Evolutionary conservation across 2,797 vertebrate species (phyloP).

Genomic region (Garrulus glandarius): DNA sequence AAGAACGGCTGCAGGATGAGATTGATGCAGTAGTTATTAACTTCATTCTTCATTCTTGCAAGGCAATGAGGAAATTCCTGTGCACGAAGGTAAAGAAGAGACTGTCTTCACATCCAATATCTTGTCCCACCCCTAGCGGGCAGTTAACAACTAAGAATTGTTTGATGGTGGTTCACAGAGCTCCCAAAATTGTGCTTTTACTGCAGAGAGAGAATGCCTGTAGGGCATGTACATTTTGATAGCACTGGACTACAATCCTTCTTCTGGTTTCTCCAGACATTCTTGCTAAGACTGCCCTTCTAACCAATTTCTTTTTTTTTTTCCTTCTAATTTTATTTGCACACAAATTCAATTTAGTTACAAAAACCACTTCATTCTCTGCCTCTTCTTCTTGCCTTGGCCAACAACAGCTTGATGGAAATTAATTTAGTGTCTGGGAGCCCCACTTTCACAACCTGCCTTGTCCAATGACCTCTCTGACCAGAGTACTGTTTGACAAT

Average conservation of each 20-base stretch:
- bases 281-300: not conserved
- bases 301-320: not conserved
- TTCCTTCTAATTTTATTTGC: not conserved
- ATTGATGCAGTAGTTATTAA: not conserved
- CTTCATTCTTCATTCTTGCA: not conserved
- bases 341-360: not conserved
- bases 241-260: not conserved
- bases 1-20: not conserved
- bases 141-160: not conserved
- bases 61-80: not conserved
- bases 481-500: not conserved
- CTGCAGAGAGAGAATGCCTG: not conserved
- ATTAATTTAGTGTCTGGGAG: not conserved
- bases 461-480: not conserved
- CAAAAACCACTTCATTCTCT: not conserved
- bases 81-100: not conserved
- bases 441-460: not conserved
- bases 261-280: not conserved
- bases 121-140: not conserved
- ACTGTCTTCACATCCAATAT: not conserved
- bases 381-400: not conserved
- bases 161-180: not conserved
- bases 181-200: not conserved
- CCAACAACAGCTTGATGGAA: not conserved
- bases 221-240: not conserved